phyloP scores from a whole-genome alignment of 2,888 invertebrate species.

The Erpobdella octoculata region DNA sequence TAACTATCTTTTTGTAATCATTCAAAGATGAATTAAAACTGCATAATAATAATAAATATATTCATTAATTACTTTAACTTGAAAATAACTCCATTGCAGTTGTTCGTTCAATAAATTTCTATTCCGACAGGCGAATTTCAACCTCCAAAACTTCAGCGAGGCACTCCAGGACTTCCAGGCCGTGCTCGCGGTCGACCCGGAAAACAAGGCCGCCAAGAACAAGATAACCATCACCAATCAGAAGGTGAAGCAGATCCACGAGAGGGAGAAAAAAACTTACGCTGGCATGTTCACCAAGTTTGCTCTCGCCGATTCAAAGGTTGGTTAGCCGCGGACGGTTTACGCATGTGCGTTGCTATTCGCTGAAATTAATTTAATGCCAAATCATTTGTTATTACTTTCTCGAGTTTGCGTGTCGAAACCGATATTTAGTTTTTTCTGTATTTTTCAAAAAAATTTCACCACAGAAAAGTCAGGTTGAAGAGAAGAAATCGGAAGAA shows the following conservation, averaged over 20 bases:
- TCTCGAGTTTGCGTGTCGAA: too few species aligned
- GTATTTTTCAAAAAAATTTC: too few species aligned
- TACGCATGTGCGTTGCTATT: too few species aligned
- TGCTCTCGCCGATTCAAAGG: constrained; percentile 47
- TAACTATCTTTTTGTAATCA: too few species aligned
- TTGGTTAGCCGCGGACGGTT: constrained; percentile 24
- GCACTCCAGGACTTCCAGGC: constrained; percentile 71
- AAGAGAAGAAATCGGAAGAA: constrained; percentile 6
- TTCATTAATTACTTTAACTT: too few species aligned
- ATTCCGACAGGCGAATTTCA: constrained; percentile 64
- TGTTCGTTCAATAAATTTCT: not conserved
- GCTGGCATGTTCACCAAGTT: constrained; percentile 92
- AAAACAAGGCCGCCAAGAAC: constrained; percentile 77
- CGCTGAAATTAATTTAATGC: too few species aligned
- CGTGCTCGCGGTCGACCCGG: constrained; percentile 70
- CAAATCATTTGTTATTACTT: too few species aligned
- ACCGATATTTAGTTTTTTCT: too few species aligned
- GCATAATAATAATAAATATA: too few species aligned
- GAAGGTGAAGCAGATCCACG: constrained; percentile 66
- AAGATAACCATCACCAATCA: constrained; percentile 67
- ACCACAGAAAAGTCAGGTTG: too few species aligned
- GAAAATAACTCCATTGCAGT: too few species aligned
- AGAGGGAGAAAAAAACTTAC: constrained; percentile 77
- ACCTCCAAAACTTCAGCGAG: constrained; percentile 67
- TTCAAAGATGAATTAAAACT: too few species aligned